Conservation (phyloP, 1,140 invertebrate genomes). For the Bemisia tabaci region DNA sequence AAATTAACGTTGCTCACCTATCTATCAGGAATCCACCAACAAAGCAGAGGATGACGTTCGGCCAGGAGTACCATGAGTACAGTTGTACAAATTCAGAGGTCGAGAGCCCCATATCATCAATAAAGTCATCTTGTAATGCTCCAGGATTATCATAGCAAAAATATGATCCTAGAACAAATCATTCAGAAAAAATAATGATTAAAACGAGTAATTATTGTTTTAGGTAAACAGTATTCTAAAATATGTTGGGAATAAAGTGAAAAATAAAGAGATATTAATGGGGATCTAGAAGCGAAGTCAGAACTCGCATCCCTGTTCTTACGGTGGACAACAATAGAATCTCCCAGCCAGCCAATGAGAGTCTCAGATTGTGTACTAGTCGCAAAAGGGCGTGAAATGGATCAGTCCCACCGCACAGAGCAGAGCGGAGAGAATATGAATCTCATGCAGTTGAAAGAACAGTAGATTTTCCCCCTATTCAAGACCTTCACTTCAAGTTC, state of each 20-base stretch:
- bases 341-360: no score
- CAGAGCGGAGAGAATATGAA: no score
- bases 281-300: no score
- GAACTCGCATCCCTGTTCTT: no score
- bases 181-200: constrained; percentile 7
- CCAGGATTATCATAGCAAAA: constrained; percentile 97
- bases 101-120: constrained; percentile 62
- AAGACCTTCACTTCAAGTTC: no score
- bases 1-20: no score
- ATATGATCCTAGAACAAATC: constrained; percentile 68
- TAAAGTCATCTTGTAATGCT: constrained; percentile 78
- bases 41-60: constrained; percentile 91
- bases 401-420: no score
- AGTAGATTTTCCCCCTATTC: no score
- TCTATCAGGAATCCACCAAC: constrained; percentile 92
- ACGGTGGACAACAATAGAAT: no score
- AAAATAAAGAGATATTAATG: constrained; percentile 13
- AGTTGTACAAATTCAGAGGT: constrained; percentile 71
- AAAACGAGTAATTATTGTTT: neutral
- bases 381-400: no score
- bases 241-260: neutral
- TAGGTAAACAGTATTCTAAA: neutral
- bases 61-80: constrained; percentile 96
- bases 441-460: no score
- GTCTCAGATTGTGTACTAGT: no score